These are phyloP conservation scores for Thermophis baileyi DNA, from an alignment of 2,113 vertebrate species.

Conservation along the genomic window DNA sequence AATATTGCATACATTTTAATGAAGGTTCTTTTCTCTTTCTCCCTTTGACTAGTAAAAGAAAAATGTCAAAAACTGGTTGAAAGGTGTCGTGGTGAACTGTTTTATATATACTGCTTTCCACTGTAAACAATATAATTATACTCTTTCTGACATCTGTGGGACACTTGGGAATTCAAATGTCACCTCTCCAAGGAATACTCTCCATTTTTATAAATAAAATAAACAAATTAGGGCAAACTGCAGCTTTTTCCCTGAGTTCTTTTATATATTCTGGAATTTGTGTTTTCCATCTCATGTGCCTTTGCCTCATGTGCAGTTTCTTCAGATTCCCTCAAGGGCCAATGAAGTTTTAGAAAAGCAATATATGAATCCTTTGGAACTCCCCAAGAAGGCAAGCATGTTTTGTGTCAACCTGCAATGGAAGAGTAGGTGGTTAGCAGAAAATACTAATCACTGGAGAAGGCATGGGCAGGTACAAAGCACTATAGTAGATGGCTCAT, in stretches of 20 bases:
- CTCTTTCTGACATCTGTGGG: conserved; percentile 62
- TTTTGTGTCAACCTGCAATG: background rate
- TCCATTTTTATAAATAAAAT: conserved; percentile 61
- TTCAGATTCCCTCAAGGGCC: conserved; percentile 13
- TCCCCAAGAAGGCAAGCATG: background rate
- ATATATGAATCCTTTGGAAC: background rate
- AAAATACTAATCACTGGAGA: background rate
- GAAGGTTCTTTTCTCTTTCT: conserved; percentile 47
- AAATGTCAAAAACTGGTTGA: conserved; percentile 61
- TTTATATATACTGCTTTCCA: conserved; percentile 46
- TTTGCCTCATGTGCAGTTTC: conserved; percentile 35
- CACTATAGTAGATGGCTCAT: background rate
- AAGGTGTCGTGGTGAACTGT: conserved; percentile 61
- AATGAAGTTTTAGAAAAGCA: conserved; percentile 29
- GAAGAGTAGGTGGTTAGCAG: background rate
- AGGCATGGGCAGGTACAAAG: background rate
- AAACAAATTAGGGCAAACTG: conserved; percentile 60
- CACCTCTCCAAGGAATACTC: conserved; percentile 59
- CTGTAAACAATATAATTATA: conserved; percentile 64
- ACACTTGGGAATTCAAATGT: conserved; percentile 62
- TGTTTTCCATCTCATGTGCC: conserved; percentile 37
- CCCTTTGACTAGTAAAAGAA: conserved; percentile 52
- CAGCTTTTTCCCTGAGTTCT: conserved; percentile 49
- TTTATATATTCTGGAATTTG: conserved; percentile 54
- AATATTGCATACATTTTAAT: conserved; percentile 56